Percentiles rank a stretch among this genome's conserved stretches.
phyloP scores from a whole-genome alignment of 2,113 vertebrate genomes.

The Morone saxatilis region DNA sequence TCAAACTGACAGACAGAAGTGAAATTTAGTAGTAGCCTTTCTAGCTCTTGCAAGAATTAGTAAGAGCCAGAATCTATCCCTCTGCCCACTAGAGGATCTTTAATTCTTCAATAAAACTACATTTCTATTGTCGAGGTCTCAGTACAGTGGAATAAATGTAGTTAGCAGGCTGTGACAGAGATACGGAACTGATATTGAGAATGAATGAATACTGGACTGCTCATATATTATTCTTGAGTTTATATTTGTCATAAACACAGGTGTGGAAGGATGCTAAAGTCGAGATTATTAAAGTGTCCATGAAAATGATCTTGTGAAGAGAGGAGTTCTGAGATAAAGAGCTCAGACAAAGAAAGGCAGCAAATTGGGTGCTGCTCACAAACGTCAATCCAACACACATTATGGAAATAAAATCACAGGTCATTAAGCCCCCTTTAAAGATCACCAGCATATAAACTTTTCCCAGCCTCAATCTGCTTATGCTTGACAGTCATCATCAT shows the following conservation, averaged over 20 bases:
- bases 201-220: neutral
- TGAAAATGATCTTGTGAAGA: neutral
- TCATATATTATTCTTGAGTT: neutral
- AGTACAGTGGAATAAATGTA: neutral
- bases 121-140: neutral
- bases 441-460: slow-evolving; percentile 42
- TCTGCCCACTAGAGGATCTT: neutral
- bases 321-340: neutral
- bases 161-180: neutral
- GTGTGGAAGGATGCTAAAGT: neutral
- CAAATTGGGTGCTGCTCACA: slow-evolving; percentile 34
- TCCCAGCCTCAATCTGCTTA: slow-evolving; percentile 26
- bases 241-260: neutral
- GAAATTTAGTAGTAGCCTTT: neutral
- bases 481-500: slow-evolving; percentile 53
- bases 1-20: neutral
- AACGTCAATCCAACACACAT: slow-evolving; percentile 38
- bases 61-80: neutral
- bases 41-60: neutral
- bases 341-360: neutral
- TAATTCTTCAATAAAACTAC: neutral
- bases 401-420: slow-evolving; percentile 48
- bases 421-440: slow-evolving; percentile 52
- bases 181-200: neutral
- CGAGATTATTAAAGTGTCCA: neutral